Evolutionary conservation across 1,140 invertebrate genomes (phyloP).

Genomic region (Sycophaga agraensis): DNA sequence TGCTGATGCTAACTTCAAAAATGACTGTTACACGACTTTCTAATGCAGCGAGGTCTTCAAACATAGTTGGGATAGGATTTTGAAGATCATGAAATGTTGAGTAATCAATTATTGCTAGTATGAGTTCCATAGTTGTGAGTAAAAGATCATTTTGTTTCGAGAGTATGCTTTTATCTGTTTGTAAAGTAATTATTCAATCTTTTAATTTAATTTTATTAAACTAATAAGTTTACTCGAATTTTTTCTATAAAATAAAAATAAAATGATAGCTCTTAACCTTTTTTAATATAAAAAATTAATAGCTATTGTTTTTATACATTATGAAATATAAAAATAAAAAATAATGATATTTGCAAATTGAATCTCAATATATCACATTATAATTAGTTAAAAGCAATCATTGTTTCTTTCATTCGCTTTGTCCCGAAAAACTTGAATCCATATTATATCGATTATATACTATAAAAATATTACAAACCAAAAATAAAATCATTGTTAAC

Average conservation of each 20-base stretch:
- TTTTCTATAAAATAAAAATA: too few relatives aligned
- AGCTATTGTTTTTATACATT: too few relatives aligned
- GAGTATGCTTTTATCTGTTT: slow-evolving; percentile 43
- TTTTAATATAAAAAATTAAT: slow-evolving; percentile 3
- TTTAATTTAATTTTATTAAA: not conserved
- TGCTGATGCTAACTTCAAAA: slow-evolving; percentile 52
- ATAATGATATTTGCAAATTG: too few relatives aligned
- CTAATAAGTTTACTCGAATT: not conserved
- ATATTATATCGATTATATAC: too few relatives aligned
- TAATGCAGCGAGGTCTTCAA: slow-evolving; percentile 41
- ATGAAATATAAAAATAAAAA: too few relatives aligned
- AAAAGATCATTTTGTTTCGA: slow-evolving; percentile 57
- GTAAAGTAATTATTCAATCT: not conserved
- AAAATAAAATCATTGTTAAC: slow-evolving; percentile 2
- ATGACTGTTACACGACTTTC: slow-evolving; percentile 47
- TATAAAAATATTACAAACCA: slow-evolving; percentile 10
- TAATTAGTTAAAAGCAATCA: too few relatives aligned
- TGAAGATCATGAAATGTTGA: slow-evolving; percentile 44
- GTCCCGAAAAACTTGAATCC: too few relatives aligned
- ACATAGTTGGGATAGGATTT: slow-evolving; percentile 45
- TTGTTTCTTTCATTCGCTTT: too few relatives aligned
- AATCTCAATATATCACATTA: too few relatives aligned
- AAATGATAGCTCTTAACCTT: not conserved
- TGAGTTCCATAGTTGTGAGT: slow-evolving; percentile 57
- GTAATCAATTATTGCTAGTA: slow-evolving; percentile 52